These are phyloP conservation scores for Holotrichia oblita DNA, from an alignment of 1,140 invertebrate genomes.

Conservation along the genomic window DNA sequence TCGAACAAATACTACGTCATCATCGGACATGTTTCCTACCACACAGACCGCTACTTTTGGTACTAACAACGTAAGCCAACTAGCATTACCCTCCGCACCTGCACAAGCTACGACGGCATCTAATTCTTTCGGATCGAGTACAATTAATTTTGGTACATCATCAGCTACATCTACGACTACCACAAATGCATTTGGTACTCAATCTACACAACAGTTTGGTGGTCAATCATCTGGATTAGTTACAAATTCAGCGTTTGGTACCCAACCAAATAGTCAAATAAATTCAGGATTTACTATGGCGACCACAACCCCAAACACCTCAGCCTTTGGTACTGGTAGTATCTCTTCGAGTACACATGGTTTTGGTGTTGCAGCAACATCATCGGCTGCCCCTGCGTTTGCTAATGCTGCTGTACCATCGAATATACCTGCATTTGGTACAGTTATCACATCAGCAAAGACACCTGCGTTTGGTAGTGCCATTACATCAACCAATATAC, in stretches of 20 bases:
- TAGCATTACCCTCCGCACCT: no score
- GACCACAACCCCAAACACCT: no score
- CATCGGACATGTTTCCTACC: background rate
- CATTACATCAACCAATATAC: background rate
- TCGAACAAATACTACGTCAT: background rate
- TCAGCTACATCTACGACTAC: background rate
- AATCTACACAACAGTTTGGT: no score
- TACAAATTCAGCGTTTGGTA: background rate
- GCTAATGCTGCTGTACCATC: background rate
- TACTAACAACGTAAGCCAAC: background rate
- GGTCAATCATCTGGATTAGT: background rate
- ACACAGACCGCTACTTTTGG: background rate
- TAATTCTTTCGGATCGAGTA: background rate
- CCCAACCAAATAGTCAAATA: background rate
- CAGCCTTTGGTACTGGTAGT: background rate
- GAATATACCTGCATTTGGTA: background rate
- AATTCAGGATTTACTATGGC: no score
- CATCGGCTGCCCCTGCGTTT: no score
- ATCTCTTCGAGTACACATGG: background rate
- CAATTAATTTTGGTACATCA: background rate
- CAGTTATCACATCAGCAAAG: background rate
- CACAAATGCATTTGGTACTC: background rate
- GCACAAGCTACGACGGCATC: background rate
- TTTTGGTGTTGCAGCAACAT: background rate
- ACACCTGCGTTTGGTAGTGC: constrained; percentile 18